These are phyloP conservation scores for Halcyon badia DNA, from an alignment of 2,797 vertebrate species.

Conservation along the genomic window DNA sequence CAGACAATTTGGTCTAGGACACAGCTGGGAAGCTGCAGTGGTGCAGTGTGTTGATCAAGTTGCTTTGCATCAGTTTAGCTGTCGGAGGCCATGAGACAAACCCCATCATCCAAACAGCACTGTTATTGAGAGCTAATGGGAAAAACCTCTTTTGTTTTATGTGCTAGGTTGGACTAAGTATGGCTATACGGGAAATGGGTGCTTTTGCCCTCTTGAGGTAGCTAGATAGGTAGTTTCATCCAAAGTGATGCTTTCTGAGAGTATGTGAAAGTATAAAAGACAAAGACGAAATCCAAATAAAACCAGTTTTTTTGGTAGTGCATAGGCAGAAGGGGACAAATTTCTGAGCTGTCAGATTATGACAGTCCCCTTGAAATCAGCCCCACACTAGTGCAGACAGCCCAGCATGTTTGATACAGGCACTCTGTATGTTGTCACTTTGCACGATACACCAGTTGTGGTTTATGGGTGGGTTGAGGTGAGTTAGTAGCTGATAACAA, in stretches of 20 bases:
- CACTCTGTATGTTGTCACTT: neutral
- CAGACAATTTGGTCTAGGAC: neutral
- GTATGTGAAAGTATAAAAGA: neutral
- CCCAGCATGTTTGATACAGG: neutral
- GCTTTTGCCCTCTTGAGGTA: neutral
- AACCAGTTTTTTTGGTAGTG: neutral
- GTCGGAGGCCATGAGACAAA: neutral
- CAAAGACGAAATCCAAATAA: neutral
- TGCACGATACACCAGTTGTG: neutral
- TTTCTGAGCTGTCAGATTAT: neutral
- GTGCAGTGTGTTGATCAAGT: neutral
- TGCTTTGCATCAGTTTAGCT: neutral
- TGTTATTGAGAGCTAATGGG: neutral
- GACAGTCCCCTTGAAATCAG: neutral
- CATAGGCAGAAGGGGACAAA: neutral
- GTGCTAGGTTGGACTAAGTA: neutral
- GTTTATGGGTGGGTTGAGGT: neutral
- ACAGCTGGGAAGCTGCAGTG: neutral
- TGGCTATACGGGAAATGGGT: neutral
- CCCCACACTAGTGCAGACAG: neutral
- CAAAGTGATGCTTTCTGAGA: neutral
- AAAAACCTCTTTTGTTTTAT: neutral
- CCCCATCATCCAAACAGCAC: neutral
- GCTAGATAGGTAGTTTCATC: neutral
- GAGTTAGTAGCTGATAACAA: neutral